Evolutionary conservation across 2,797 vertebrate species (phyloP), one percentile per base, ranked within the genome.

Genomic region (Protosalanx chinensis): DNA sequence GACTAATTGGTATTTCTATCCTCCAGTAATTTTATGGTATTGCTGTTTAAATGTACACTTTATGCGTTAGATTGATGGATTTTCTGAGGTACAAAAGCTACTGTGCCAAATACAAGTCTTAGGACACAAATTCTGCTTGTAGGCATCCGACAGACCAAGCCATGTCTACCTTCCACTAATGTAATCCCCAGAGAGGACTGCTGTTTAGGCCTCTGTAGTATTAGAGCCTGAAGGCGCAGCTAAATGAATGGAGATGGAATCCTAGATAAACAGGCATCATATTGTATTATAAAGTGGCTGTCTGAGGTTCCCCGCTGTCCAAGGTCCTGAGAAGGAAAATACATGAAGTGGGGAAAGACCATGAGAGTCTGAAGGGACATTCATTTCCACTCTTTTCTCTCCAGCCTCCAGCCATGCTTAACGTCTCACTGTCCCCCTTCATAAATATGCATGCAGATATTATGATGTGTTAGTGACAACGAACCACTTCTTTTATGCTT

Each of bases 251-350:
- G 10, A 77, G 60, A 15, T 29, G 64, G 23, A 69, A 63, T 49
- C 29, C 27, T 15, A 53, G 29, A 30, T 16, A 62, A 29, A 15
- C 32, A 15, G 16, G 32, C 59, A 35, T 35, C 16, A n/a, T n/a
- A 64, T 64, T 64, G 63, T 49, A 65, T 46, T 49, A 20, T 41
- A 65, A 56, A n/a, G 51, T 56, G 6, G 4, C n/a, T 65, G 64
- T 65, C 23, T 41, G 20, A 20, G 63, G 33, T 76, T 81, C 1
- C 33, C 27, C 56, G 27, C 83, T 87, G 66, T 82, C 88, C 75
- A 0, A 74, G 82, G 85, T 88, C 70, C 84, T 86, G 82, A 81
- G 84, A 75, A 20, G 20, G 62, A 0, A 6, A 16, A n/a, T 56
- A n/a, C 18, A 56, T 16, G 5, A n/a, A 56, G 16, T 16, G 51